A percentile compares a stretch with the other conserved stretches of the same genome.
phyloP scores from a whole-genome alignment of 1,140 invertebrate species.

The Geopemphigus sp. region DNA sequence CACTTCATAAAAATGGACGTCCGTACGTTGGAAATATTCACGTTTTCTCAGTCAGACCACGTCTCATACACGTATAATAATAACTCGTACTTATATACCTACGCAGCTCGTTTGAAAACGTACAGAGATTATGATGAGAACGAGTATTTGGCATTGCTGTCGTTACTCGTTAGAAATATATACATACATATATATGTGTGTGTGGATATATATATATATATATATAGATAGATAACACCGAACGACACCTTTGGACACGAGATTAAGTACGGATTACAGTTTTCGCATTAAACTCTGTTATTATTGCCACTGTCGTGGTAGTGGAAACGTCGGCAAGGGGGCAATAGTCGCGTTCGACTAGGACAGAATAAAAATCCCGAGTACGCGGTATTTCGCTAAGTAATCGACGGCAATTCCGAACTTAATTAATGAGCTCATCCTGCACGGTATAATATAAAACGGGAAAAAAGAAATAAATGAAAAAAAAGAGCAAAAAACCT shows the following conservation, averaged over 20 bases:
- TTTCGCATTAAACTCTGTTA: not conserved
- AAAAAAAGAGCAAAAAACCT: constrained; percentile 17
- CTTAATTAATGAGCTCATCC: constrained; percentile 44
- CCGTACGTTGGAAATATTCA: too few species aligned
- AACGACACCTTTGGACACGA: not conserved
- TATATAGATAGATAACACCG: not conserved
- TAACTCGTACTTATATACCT: too few species aligned
- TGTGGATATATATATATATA: too few species aligned
- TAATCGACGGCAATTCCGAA: constrained; percentile 33
- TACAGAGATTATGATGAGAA: constrained; percentile 4
- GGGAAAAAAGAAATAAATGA: constrained; percentile 14
- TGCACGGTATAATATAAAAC: constrained; percentile 16
- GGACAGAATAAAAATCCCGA: constrained; percentile 11
- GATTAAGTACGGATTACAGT: not conserved
- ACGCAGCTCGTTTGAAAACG: too few species aligned
- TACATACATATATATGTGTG: too few species aligned
- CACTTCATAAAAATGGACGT: too few species aligned
- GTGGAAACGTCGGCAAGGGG: not conserved
- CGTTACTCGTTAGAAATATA: not conserved
- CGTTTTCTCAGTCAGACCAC: too few species aligned
- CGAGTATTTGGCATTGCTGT: not conserved
- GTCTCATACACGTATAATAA: too few species aligned
- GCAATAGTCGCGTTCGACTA: constrained; percentile 13
- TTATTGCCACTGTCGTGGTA: not conserved
- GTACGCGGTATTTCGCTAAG: constrained; percentile 3